phyloP scores from a whole-genome alignment of 2,113 vertebrate species.

The Euleptes europaea region DNA sequence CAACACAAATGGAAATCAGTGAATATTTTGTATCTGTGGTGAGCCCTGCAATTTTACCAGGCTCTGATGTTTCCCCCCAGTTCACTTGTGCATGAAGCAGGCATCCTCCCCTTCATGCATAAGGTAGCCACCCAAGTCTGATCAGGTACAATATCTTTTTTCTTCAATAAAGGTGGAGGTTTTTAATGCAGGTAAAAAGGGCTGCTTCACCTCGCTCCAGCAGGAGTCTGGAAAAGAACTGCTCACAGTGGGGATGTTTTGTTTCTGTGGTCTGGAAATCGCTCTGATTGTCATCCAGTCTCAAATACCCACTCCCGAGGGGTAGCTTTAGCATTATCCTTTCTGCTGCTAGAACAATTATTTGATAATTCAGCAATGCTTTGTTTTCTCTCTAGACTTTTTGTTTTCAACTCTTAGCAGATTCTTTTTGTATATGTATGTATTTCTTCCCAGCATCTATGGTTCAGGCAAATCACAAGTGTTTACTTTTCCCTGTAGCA shows the following conservation, averaged over 20 bases:
- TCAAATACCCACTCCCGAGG: not conserved
- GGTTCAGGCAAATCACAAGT: not conserved
- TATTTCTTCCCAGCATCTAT: not conserved
- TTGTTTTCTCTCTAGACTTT: not conserved
- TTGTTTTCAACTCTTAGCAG: not conserved
- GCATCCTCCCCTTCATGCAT: not conserved
- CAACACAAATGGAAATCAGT: too few species aligned
- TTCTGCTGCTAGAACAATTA: not conserved
- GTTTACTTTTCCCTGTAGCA: not conserved
- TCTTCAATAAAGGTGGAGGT: not conserved
- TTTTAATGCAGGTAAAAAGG: not conserved
- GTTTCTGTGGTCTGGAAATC: not conserved
- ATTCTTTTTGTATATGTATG: not conserved
- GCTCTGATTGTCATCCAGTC: not conserved
- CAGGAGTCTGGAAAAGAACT: not conserved
- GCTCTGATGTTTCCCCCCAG: not conserved
- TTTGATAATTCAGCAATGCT: not conserved
- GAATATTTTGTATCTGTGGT: accelerated
- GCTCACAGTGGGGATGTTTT: not conserved
- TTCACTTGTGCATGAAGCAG: not conserved
- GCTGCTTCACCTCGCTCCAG: not conserved
- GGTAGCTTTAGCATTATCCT: accelerated
- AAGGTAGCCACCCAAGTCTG: not conserved
- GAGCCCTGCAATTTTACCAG: accelerated
- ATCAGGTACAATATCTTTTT: not conserved